phyloP scores from a whole-genome alignment of 2,888 invertebrate genomes.

The Drosophila ustulata region DNA sequence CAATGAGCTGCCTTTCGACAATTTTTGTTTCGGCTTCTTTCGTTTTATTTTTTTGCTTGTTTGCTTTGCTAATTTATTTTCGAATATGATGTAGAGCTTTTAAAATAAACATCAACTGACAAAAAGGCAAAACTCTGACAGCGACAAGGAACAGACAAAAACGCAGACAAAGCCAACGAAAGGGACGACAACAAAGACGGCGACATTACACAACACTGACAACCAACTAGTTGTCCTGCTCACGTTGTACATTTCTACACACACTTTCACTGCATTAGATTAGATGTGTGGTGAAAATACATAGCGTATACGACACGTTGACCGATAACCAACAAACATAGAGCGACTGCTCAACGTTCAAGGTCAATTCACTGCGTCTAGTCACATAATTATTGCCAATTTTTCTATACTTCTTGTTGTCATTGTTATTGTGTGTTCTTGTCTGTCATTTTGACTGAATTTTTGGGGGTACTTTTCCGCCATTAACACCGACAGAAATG shows the following conservation, averaged over 20 bases:
- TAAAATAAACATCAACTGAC: slow-evolving; percentile 67
- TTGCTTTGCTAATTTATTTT: slow-evolving; percentile 76
- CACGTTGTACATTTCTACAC: neutral
- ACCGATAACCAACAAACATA: slow-evolving; percentile 59
- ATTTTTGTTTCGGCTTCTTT: slow-evolving; percentile 20
- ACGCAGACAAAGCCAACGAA: slow-evolving; percentile 13
- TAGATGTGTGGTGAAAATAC: neutral
- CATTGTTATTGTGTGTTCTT: neutral
- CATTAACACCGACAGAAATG: slow-evolving; percentile 42
- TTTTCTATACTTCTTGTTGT: slow-evolving; percentile 16
- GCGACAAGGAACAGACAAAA: slow-evolving; percentile 46
- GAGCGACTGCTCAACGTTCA: slow-evolving; percentile 27
- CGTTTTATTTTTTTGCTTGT: slow-evolving; percentile 43
- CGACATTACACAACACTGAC: neutral
- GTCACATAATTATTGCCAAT: slow-evolving; percentile 10
- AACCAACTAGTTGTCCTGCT: slow-evolving; percentile 12
- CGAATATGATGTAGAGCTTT: slow-evolving; percentile 79
- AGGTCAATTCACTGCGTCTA: slow-evolving; percentile 44
- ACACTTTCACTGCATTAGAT: slow-evolving; percentile 16
- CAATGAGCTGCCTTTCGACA: slow-evolving; percentile 36
- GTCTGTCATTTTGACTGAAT: slow-evolving; percentile 3
- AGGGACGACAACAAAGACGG: neutral
- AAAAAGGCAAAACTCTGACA: slow-evolving; percentile 39
- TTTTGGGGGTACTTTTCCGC: slow-evolving; percentile 59
- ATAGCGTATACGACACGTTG: slow-evolving; percentile 49